These are phyloP conservation scores for Rafetus swinhoei DNA, from an alignment of 2,113 vertebrate genomes.

Conservation along the genomic window DNA sequence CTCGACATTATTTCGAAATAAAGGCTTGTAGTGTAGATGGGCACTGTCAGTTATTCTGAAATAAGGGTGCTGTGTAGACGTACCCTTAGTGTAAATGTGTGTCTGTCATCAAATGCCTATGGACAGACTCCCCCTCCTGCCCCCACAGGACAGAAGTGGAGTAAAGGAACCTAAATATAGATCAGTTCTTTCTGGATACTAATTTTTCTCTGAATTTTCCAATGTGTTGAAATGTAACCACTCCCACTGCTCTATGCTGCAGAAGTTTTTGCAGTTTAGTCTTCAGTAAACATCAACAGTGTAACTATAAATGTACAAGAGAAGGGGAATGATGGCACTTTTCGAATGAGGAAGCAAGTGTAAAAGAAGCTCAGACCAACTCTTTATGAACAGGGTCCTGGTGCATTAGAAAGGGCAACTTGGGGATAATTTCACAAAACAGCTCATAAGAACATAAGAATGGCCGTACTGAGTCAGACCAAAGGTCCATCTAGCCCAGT, in stretches of 20 bases:
- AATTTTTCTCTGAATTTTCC: not conserved
- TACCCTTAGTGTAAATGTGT: not conserved
- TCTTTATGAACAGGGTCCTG: not conserved
- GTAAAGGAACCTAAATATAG: not conserved
- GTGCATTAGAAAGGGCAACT: not conserved
- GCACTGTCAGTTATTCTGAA: too few relatives aligned
- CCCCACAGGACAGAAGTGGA: not conserved
- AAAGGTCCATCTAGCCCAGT: too few relatives aligned
- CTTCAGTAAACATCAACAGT: not conserved
- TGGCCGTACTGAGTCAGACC: too few relatives aligned
- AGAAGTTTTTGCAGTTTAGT: not conserved
- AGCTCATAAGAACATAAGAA: not conserved
- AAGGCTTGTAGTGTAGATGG: too few relatives aligned
- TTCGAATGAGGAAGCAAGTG: not conserved
- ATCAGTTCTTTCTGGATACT: not conserved
- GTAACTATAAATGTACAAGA: fast-evolving
- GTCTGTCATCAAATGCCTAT: not conserved
- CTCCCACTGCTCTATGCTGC: not conserved
- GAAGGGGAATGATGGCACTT: not conserved
- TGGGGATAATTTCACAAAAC: not conserved
- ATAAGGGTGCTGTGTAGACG: too few relatives aligned
- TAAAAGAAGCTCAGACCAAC: not conserved
- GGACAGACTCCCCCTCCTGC: not conserved
- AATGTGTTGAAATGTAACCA: not conserved
- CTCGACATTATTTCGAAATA: too few relatives aligned